A percentile compares a stretch with the other conserved stretches of the same genome.
These are phyloP conservation scores for Strix uralensis DNA, from an alignment of 2,113 vertebrate genomes.

Conservation along the genomic window DNA sequence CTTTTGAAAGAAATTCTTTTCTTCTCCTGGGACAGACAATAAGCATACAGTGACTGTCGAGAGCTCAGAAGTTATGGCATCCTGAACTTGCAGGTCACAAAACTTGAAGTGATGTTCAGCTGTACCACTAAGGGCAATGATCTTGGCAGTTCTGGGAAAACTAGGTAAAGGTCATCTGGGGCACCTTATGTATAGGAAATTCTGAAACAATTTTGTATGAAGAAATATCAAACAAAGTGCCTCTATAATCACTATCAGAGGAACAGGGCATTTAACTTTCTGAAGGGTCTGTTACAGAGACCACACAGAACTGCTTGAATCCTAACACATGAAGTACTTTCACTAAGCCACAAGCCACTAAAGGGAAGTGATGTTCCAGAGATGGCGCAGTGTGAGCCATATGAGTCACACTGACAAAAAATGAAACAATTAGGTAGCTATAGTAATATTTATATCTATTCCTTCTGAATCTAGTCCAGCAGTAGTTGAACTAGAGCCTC, in stretches of 20 bases:
- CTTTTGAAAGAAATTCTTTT: background rate
- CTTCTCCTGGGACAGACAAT: background rate
- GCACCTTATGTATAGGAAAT: conserved; percentile 18
- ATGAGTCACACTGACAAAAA: background rate
- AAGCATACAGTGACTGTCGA: background rate
- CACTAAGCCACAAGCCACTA: background rate
- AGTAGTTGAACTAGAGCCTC: background rate
- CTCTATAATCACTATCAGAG: background rate
- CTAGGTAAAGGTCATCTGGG: background rate
- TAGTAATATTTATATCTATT: background rate
- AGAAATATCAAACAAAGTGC: background rate
- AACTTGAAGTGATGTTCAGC: background rate
- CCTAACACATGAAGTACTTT: background rate
- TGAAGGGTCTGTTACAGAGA: background rate
- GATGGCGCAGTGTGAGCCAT: accelerated
- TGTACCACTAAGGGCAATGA: background rate
- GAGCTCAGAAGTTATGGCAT: background rate
- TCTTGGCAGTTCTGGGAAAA: background rate
- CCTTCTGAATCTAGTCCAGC: background rate
- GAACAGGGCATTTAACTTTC: background rate
- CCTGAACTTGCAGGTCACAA: background rate
- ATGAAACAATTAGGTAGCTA: background rate
- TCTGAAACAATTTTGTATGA: background rate
- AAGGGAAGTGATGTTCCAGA: background rate
- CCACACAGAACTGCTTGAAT: background rate